phyloP scores from a whole-genome alignment of 1,140 invertebrate genomes.

The Achatina immaculata region DNA sequence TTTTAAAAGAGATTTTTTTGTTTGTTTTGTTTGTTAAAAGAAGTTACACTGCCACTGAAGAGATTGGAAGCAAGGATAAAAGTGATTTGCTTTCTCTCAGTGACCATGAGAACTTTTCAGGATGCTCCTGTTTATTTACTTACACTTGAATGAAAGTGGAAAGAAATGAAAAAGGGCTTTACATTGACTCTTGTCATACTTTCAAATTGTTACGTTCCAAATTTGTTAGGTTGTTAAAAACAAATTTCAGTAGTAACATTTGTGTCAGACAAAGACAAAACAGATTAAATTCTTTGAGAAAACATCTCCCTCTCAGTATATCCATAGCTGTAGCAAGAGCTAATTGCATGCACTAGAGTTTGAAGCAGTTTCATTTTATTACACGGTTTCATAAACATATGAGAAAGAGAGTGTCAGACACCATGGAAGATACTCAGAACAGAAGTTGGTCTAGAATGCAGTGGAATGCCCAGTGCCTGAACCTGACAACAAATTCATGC shows the following conservation, averaged over 20 bases:
- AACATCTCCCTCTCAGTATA: not conserved
- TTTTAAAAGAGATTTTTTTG: not conserved
- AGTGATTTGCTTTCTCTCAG: not conserved
- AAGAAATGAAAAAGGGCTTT: conserved; percentile 19
- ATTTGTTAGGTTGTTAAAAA: not conserved
- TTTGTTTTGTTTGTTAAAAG: too few species aligned
- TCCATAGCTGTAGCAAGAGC: not conserved
- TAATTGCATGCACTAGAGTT: conserved; percentile 1
- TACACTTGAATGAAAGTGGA: not conserved
- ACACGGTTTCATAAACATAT: not conserved
- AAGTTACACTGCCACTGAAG: too few species aligned
- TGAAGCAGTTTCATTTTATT: not conserved
- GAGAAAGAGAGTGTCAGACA: not conserved
- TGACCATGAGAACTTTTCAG: conserved; percentile 40
- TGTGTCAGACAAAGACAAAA: not conserved
- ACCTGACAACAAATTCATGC: conserved; percentile 16
- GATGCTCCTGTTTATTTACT: conserved; percentile 20
- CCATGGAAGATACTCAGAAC: not conserved
- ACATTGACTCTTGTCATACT: conserved; percentile 29
- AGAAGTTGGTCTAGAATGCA: not conserved
- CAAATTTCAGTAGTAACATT: not conserved
- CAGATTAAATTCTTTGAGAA: not conserved
- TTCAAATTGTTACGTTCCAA: conserved; percentile 32
- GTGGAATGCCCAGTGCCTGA: conserved; percentile 20
- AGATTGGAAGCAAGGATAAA: too few species aligned